A percentile compares a stretch with the other conserved stretches of the same genome.
Conservation (phyloP, 2,113 vertebrate species). For the Carlito syrichta region DNA sequence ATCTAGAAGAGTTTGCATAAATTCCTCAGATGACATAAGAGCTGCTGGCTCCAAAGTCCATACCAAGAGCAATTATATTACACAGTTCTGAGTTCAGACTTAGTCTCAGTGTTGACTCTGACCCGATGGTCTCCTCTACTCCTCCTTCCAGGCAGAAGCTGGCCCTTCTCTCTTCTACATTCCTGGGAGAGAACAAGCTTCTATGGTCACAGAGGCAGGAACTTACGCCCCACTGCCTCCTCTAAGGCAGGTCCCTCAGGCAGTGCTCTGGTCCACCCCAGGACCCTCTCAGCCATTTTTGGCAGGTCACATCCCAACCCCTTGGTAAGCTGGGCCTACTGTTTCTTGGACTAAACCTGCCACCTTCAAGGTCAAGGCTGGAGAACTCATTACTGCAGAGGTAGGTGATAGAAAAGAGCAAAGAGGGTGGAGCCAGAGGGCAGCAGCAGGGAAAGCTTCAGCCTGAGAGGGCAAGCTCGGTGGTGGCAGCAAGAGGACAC, state of each 20-base stretch:
- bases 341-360: not conserved
- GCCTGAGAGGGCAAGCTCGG: accelerated
- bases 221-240: not conserved
- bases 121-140: not conserved
- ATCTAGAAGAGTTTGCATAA: accelerated
- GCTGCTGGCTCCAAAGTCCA: not conserved
- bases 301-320: not conserved
- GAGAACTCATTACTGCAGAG: not conserved
- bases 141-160: not conserved
- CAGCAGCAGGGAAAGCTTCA: too few relatives aligned
- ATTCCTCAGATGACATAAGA: accelerated
- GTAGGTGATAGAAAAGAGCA: not conserved
- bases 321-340: not conserved
- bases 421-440: not conserved
- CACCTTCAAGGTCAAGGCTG: not conserved
- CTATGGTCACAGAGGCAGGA: accelerated
- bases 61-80: accelerated
- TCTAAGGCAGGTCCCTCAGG: accelerated
- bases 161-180: too few relatives aligned
- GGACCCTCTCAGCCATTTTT: not conserved
- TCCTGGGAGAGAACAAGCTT: not conserved
- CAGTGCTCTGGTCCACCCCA: not conserved
- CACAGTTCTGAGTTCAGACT: not conserved
- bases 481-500: not conserved
- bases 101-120: not conserved